Percentiles rank a stretch among this genome's conserved stretches.
These are phyloP conservation scores for Arizona elegans DNA, from an alignment of 2,113 vertebrate genomes.

Conservation along the genomic window DNA sequence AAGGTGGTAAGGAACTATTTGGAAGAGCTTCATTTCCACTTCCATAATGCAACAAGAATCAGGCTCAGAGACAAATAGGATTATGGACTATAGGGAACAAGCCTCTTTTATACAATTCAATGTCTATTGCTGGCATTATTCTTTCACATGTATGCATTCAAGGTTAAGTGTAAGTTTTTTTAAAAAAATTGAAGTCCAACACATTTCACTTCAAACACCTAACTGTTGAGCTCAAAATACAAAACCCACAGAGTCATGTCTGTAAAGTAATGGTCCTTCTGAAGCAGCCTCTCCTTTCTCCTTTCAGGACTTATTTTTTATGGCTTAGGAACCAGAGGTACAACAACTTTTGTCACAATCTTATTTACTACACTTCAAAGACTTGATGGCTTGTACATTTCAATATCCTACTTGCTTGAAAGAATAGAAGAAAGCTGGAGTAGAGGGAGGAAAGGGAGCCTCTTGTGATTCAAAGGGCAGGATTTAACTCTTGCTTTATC, in stretches of 20 bases:
- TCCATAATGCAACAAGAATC: neutral
- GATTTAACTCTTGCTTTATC: slow-evolving; percentile 56
- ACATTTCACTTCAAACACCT: neutral
- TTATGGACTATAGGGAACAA: too few relatives aligned
- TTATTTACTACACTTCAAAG: slow-evolving; percentile 41
- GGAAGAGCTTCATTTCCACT: neutral
- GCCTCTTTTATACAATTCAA: neutral
- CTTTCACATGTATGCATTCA: neutral
- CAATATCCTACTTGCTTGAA: slow-evolving; percentile 41
- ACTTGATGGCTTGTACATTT: slow-evolving; percentile 35
- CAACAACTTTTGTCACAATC: slow-evolving; percentile 34
- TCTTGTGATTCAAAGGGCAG: slow-evolving; percentile 36
- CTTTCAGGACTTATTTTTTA: slow-evolving; percentile 18
- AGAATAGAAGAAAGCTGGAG: slow-evolving; percentile 42
- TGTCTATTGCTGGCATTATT: neutral
- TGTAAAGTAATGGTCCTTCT: neutral
- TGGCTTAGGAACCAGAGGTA: slow-evolving; percentile 10
- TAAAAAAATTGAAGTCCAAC: neutral
- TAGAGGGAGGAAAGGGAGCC: slow-evolving; percentile 48
- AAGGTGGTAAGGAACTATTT: neutral
- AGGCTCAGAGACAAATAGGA: neutral
- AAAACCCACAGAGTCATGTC: neutral
- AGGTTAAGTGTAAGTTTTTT: neutral
- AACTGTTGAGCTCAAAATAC: neutral
- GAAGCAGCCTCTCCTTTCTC: slow-evolving; percentile 5